Evolutionary conservation across 2,888 invertebrate genomes (phyloP).

Genomic region (Lycocerus yunnanus): DNA sequence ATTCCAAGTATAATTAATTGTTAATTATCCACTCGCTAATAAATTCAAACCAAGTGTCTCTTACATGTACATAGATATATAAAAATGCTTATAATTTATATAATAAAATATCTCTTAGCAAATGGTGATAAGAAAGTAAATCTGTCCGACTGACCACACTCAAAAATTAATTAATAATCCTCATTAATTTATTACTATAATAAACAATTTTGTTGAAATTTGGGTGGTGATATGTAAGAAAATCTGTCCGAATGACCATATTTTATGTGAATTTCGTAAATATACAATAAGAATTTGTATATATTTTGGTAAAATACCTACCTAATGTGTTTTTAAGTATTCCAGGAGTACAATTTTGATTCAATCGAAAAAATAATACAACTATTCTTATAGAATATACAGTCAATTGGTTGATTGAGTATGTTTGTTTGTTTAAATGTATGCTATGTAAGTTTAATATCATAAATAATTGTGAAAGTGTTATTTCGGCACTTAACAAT

Average conservation of each 20-base stretch:
- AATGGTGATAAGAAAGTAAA: constrained; percentile 25
- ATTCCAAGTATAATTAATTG: background rate
- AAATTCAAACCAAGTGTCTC: constrained; percentile 8
- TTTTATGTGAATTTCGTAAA: background rate
- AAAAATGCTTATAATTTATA: constrained; percentile 18
- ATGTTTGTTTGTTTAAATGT: constrained; percentile 31
- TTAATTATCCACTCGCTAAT: background rate
- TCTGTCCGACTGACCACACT: constrained; percentile 31
- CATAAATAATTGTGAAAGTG: constrained; percentile 17
- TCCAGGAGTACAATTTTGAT: constrained; percentile 39
- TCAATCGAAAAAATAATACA: constrained; percentile 41
- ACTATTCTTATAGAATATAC: constrained; percentile 49
- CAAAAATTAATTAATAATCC: constrained; percentile 13
- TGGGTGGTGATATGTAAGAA: background rate
- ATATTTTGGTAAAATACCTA: constrained; percentile 31
- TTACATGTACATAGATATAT: constrained; percentile 11
- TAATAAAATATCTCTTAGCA: constrained; percentile 15
- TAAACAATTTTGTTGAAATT: background rate
- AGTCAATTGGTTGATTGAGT: constrained; percentile 45
- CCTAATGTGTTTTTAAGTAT: constrained; percentile 31
- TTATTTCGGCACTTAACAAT: constrained; percentile 4
- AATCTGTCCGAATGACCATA: constrained; percentile 5
- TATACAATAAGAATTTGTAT: constrained; percentile 25
- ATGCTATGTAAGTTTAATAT: constrained; percentile 32
- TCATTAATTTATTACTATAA: constrained; percentile 3